Percentiles rank a stretch among this genome's conserved stretches.
Conservation (phyloP, 2,113 vertebrate species). For the Apus apus region DNA sequence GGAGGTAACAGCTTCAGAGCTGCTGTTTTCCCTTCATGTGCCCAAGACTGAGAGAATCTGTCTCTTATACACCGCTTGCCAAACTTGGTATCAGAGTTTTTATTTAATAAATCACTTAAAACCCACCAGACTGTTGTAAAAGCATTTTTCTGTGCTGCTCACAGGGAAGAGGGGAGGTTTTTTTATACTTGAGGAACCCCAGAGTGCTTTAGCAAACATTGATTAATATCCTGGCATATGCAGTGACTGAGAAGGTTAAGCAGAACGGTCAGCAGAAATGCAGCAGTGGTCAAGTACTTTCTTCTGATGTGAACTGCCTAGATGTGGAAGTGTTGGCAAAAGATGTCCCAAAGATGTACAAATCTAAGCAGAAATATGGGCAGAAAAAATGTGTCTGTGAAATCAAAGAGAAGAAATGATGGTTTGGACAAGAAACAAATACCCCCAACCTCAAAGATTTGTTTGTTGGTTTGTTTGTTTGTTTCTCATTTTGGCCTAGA, state of each 20-base stretch:
- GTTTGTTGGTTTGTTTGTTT: background rate
- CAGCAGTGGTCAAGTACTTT: background rate
- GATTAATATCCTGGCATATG: background rate
- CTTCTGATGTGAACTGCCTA: background rate
- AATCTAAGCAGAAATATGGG: background rate
- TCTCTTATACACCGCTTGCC: background rate
- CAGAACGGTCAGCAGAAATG: background rate
- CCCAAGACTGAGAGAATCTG: background rate
- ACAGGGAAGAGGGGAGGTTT: background rate
- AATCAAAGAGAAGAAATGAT: background rate
- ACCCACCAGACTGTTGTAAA: background rate
- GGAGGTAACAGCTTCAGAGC: background rate
- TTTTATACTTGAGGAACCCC: background rate
- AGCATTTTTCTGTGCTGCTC: background rate
- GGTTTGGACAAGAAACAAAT: background rate
- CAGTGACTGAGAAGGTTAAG: background rate
- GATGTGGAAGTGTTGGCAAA: background rate
- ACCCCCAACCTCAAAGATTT: background rate
- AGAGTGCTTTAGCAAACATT: background rate
- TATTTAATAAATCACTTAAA: background rate
- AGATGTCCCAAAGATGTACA: background rate
- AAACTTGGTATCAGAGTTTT: background rate
- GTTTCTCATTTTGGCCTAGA: background rate
- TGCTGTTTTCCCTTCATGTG: rapidly evolving
- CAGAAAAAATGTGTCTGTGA: background rate